phyloP scores from a whole-genome alignment of 2,113 vertebrate genomes.

The Dromiciops gliroides region DNA sequence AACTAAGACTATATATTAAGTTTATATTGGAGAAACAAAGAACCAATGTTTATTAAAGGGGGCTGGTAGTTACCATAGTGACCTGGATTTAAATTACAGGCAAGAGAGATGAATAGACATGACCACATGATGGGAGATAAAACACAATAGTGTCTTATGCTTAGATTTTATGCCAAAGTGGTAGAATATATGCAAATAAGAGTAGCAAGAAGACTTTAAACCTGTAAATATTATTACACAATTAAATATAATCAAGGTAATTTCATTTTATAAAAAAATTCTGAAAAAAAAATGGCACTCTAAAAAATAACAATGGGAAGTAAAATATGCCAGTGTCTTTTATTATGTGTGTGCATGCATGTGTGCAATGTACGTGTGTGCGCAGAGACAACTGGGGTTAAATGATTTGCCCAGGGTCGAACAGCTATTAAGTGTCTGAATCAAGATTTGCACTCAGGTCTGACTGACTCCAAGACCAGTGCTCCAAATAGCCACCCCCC shows the following conservation, averaged over 20 bases:
- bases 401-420: too few relatives aligned
- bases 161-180: background rate
- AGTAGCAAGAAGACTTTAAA: background rate
- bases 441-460: too few relatives aligned
- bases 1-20: background rate
- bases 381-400: too few relatives aligned
- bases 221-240: background rate
- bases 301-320: background rate
- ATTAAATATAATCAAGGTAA: background rate
- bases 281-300: background rate
- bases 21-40: background rate
- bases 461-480: too few relatives aligned
- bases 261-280: background rate
- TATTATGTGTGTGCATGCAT: background rate
- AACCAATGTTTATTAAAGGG: background rate
- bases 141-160: background rate
- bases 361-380: too few relatives aligned
- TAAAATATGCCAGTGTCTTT: background rate
- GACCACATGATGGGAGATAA: background rate
- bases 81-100: background rate
- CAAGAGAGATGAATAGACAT: background rate
- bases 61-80: background rate
- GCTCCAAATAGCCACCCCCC: too few relatives aligned
- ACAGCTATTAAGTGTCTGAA: too few relatives aligned
- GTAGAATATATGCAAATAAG: background rate